These are phyloP conservation scores for Phrixothrix hirtus DNA, from an alignment of 2,888 invertebrate species.

Conservation along the genomic window DNA sequence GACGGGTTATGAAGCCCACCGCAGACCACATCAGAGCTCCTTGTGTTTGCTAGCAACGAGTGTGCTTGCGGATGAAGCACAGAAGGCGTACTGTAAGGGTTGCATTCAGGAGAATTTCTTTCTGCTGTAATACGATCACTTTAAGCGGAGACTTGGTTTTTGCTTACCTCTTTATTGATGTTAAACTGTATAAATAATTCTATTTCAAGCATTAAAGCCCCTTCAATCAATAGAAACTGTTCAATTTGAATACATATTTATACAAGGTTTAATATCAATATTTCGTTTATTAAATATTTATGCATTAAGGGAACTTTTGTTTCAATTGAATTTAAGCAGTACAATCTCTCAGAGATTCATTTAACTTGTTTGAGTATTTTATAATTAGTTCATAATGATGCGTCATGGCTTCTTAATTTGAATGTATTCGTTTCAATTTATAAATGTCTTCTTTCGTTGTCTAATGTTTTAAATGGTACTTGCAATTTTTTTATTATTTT, in stretches of 20 bases:
- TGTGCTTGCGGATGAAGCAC: constrained; percentile 31
- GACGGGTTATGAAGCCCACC: constrained; percentile 52
- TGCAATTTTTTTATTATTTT: too few species aligned
- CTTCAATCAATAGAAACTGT: constrained; percentile 4
- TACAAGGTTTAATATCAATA: constrained; percentile 12
- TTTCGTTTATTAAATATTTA: constrained; percentile 5
- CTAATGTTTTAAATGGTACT: too few species aligned
- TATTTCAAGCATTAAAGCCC: neutral
- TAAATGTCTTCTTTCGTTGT: too few species aligned
- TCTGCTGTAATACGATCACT: constrained; percentile 4
- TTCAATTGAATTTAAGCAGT: neutral
- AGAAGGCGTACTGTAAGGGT: constrained; percentile 26
- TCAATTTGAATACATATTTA: constrained; percentile 7
- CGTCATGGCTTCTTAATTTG: neutral
- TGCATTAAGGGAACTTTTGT: constrained; percentile 4
- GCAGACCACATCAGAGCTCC: constrained; percentile 54
- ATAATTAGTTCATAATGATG: too few species aligned
- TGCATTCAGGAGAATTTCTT: constrained; percentile 22
- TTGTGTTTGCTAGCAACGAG: constrained; percentile 44
- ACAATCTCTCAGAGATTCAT: neutral
- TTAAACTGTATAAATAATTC: neutral
- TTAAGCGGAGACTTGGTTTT: neutral
- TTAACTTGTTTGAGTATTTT: neutral
- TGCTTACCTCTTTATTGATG: neutral
- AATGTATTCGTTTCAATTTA: neutral